Base-by-base conservation (phyloP, 1,140 invertebrate genomes). In the Drosophila elegans region DNA sequence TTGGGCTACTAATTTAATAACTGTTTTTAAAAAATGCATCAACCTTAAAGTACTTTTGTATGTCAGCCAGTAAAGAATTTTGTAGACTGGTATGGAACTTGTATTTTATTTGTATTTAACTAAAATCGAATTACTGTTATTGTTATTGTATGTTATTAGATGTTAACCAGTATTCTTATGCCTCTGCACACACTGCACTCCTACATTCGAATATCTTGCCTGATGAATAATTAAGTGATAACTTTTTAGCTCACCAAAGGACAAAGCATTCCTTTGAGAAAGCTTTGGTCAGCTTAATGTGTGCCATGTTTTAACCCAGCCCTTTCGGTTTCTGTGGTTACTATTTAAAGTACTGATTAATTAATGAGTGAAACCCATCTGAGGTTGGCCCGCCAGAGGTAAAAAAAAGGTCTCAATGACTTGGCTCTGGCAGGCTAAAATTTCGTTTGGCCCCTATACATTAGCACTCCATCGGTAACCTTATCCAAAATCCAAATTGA, bases 191-290 rank as follows among this genome's bases (percentile, higher is more conserved):
- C 12, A 34, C 29, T 36, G 42, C 44, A 34, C 38, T 66, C 25
- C 51, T 21, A 16, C 10, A 41, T 34, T 36, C 21, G 29, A 68
- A 66, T 78, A 71, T 74, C 74, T 79, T 67, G 67, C 60, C 54
- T 83, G 64, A 38, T 84, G 59, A 89, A 88, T 89, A 84, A 88
- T 89, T 89, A 79, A 89, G 51, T 61, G 54, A 61, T 66, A 83
- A 89, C 71, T 89, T 83, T 68, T 74, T 66, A 52, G 66, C 38
- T 49, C 21, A 34, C n/a, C 34, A 16, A 56, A 36, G 66, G 44
- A 54, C 51, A 64, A 44, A 63, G 41, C 29, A 54, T 55, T 75
- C 78, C 78, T 82, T 68, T 64, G 64, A 85, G 74, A 54, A 52
- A 27, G 51, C 54, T 52, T 74, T 78, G 74, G 75, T 64, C 42